Conservation (phyloP, 2,797 vertebrate species). For the Eutrigla gurnardus region DNA sequence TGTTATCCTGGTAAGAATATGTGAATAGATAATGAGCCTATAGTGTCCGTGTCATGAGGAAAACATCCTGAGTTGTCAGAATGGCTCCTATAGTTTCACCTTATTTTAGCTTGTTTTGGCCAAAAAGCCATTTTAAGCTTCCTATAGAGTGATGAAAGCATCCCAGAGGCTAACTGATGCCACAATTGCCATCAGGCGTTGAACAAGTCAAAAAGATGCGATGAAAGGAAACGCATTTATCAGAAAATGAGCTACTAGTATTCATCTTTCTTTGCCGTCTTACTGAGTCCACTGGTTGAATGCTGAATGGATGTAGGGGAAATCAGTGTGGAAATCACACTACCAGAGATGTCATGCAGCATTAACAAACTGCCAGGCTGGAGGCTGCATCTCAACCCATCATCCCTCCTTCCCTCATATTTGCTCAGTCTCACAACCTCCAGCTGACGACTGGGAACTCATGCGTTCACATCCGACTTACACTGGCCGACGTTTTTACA, state of each 20-base stretch:
- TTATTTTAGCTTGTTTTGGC: too few relatives aligned
- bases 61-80: too few relatives aligned
- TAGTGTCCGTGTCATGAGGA: too few relatives aligned
- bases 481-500: not conserved
- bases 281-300: constrained; percentile 6
- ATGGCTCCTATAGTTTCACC: too few relatives aligned
- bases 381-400: constrained; percentile 22
- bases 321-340: constrained; percentile 25
- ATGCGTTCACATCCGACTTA: not conserved
- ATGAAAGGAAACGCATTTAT: not conserved
- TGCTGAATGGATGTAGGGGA: not conserved
- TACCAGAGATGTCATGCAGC: constrained; percentile 13
- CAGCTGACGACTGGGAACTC: constrained; percentile 9
- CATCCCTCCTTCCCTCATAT: constrained; percentile 30
- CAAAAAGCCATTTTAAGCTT: too few relatives aligned
- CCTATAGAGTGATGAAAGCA: too few relatives aligned
- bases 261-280: constrained; percentile 6
- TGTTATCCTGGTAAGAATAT: too few relatives aligned
- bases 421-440: constrained; percentile 20
- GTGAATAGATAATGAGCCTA: too few relatives aligned
- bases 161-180: too few relatives aligned
- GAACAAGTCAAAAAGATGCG: not conserved
- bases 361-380: constrained; percentile 17
- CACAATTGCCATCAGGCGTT: too few relatives aligned
- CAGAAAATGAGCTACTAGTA: not conserved